Conservation (phyloP, 2,797 vertebrate genomes). For the Hoplostethus mediterraneus region DNA sequence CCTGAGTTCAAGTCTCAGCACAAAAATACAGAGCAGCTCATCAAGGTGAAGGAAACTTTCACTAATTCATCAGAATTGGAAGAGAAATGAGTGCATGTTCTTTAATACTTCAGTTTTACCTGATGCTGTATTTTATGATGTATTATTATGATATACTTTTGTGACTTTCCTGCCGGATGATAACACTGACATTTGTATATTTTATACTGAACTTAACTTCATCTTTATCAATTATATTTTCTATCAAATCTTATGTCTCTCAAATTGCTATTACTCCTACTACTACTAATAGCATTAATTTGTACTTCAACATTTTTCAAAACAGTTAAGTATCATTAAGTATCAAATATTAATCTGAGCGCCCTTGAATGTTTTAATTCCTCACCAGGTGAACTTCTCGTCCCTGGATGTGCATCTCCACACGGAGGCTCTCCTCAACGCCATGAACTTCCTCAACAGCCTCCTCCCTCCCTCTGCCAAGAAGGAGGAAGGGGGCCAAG, state of each 20-base stretch:
- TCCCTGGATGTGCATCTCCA: constrained; percentile 97
- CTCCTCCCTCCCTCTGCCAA: constrained; percentile 86
- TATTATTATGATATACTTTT: background rate
- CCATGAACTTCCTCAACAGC: constrained; percentile 92
- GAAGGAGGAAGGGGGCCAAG: constrained; percentile 77
- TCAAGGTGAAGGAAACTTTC: constrained; percentile 88
- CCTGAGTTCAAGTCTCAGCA: constrained; percentile 90
- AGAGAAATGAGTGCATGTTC: no score
- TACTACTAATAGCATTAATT: background rate
- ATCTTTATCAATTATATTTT: background rate
- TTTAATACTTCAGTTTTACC: no score
- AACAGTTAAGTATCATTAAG: background rate
- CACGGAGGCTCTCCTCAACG: constrained; percentile 93
- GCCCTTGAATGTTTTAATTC: background rate
- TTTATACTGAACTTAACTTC: background rate
- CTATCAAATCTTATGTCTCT: background rate
- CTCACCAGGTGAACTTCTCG: constrained; percentile 89
- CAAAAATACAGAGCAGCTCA: constrained; percentile 91
- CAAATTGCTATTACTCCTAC: background rate
- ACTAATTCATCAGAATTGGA: background rate
- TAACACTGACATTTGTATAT: background rate
- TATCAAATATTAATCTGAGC: background rate
- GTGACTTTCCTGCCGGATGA: background rate
- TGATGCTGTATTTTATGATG: background rate
- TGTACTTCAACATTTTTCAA: background rate